These are phyloP conservation scores for Adelges cooleyi DNA, from an alignment of 1,140 invertebrate species.

Conservation along the genomic window DNA sequence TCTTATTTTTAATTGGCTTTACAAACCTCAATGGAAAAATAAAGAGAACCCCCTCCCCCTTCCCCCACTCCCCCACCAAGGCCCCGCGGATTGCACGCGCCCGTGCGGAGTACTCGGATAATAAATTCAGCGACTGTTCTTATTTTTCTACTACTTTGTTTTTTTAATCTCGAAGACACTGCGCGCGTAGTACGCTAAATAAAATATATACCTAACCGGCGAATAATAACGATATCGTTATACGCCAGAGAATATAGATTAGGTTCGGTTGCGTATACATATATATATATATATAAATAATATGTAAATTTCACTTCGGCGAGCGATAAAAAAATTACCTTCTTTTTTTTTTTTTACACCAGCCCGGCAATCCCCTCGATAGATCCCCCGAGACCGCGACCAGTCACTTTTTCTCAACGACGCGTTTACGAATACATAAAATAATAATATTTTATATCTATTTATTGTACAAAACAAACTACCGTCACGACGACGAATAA, in stretches of 20 bases:
- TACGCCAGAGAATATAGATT: conserved; percentile 6
- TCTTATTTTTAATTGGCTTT: conserved; percentile 29
- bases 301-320: conserved; percentile 24
- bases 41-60: background rate
- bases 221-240: conserved; percentile 26
- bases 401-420: background rate
- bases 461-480: no score
- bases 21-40: conserved; percentile 28
- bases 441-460: no score
- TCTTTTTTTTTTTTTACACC: conserved; percentile 2
- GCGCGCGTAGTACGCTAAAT: background rate
- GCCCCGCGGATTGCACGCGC: no score
- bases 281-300: no score
- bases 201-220: background rate
- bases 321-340: conserved; percentile 23
- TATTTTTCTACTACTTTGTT: background rate
- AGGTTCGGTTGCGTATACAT: background rate
- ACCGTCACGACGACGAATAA: no score
- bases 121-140: conserved; percentile 4
- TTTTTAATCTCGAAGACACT: conserved; percentile 26
- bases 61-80: no score
- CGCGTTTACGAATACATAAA: conserved; percentile 17
- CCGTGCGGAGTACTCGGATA: background rate
- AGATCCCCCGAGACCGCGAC: background rate
- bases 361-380: background rate